Evolutionary conservation across 2,888 invertebrate species (phyloP), one percentile per base, ranked within the genome.

Genomic region (Beris morrisii): DNA sequence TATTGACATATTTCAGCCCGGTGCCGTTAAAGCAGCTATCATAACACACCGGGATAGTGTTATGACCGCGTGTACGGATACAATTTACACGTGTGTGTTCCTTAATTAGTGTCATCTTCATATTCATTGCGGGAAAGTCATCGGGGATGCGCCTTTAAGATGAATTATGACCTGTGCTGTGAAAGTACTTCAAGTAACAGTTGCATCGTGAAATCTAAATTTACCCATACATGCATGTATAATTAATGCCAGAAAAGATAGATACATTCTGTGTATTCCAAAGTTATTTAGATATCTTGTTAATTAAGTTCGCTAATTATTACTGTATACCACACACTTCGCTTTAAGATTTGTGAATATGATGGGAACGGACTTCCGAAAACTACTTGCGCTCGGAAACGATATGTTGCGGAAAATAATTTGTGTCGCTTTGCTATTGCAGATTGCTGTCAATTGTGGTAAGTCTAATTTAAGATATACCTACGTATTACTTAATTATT

Each of bases 251-350:
- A 7, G 38, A 38, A 38, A 38, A 38, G 38, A 38, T 38, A 38
- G 4, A 38, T 22, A 22, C 22, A 22, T 38, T 38, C 38, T 3
- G 22, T 22, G 38, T 38, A 38, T 38, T 9, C 38, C 38, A 1
- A 9, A 46, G 28, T 45, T 58, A 46, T 58, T 45, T 46, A 46
- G 28, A 58, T 46, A 30, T 46, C 58, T 56, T 38, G 15, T 56
- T 43, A 56, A 56, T 43, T 58, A 58, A 58, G 58, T 46, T 58
- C 58, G 30, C 58, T 58, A 58, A 58, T 58, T 58, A 58, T 46
- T 45, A 58, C 30, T 46, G 12, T 9, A 38, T 38, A 5, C 5
- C 38, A 38, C 5, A 38, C 38, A 38, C 9, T 38, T 38, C 5
- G 38, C 38, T 22, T 22, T 38, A 38, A 38, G 9, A 38, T 38